phyloP scores from a whole-genome alignment of 2,797 vertebrate genomes.

The Mus minutoides region DNA sequence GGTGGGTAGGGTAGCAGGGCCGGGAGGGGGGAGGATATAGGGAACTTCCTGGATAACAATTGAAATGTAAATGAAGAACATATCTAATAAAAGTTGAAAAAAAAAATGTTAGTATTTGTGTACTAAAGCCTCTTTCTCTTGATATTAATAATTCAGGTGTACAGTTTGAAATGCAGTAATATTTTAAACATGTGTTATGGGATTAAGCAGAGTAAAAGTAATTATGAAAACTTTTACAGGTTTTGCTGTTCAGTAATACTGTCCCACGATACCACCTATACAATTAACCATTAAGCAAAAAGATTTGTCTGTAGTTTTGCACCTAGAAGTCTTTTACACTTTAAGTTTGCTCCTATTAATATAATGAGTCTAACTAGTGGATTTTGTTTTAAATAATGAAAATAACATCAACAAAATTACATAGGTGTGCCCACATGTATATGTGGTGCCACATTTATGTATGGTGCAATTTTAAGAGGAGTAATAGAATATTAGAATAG shows the following conservation, averaged over 20 bases:
- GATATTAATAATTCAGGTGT: neutral
- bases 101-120: neutral
- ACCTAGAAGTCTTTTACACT: neutral
- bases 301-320: neutral
- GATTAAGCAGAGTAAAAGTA: neutral
- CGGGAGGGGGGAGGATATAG: no score
- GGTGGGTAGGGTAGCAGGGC: no score
- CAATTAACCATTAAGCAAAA: neutral
- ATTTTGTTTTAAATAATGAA: conserved; percentile 47
- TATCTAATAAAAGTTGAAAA: no score
- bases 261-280: neutral
- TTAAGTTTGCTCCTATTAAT: neutral
- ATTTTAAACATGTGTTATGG: neutral
- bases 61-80: no score
- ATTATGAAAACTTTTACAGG: neutral
- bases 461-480: neutral
- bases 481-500: neutral
- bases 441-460: no score
- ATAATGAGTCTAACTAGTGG: conserved; percentile 2
- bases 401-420: neutral
- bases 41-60: no score
- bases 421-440: neutral
- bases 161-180: neutral
- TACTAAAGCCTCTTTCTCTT: neutral
- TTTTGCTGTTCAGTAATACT: neutral